Evolutionary conservation across 2,888 invertebrate species (phyloP), one percentile per base, ranked within the genome.

Genomic region (Orthosia gothica): DNA sequence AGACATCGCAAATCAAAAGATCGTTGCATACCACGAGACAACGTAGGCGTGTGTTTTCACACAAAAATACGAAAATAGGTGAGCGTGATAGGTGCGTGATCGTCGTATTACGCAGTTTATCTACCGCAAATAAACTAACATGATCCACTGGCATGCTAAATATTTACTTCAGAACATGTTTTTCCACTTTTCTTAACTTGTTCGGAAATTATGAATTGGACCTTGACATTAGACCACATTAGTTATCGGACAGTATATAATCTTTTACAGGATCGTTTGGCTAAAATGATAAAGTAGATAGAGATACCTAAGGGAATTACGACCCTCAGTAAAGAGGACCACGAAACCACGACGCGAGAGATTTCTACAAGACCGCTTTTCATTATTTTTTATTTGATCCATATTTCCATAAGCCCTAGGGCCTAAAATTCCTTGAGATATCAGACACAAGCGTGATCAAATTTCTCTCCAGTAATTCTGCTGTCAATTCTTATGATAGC

Each of bases 51-150:
- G 4, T 62, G n/a, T 71, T 59, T 58, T 70, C 47, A 50, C 61
- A 70, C 64, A 63, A 81, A 67, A 70, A 49, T 68, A 59, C 79
- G 40, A 76, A 71, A 74, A 78, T 68, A 59, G 69, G 13, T n/a
- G 49, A 49, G 55, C 86, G 79, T 85, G 76, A 70, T 79, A 47
- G 49, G 13, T 50, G 47, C 86, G 86, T 85, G 83, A 76, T 76
- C 59, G 45, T 9, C 2, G n/a, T 57, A 66, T 23, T 47, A 63
- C 70, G 59, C 52, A 66, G 68, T 59, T 68, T 63, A 79, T 81
- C 69, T 73, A 69, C 55, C 57, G 57, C 61, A 55, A 83, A 81
- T 79, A 83, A 55, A 65, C 62, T 23, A 59, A 5, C 63, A 47
- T 50, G 69, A 67, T 79, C 54, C 52, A 16, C 40, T 26, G 52